phyloP scores from a whole-genome alignment of 2,797 vertebrate genomes.

The Hydrocynus forskahlii region DNA sequence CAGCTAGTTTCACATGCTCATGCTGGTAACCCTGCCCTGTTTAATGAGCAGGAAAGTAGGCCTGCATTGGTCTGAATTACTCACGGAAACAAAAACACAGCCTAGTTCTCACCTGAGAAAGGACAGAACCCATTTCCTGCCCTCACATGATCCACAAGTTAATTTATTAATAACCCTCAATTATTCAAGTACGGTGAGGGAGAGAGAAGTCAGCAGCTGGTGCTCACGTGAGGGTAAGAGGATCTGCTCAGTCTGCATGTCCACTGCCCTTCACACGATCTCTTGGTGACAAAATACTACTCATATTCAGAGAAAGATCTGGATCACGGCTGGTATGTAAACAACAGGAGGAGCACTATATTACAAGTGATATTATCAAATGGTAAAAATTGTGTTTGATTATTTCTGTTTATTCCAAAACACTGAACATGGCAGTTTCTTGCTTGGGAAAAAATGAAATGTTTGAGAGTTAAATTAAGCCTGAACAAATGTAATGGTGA shows the following conservation, averaged over 20 bases:
- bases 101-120: slow-evolving; percentile 15
- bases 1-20: neutral
- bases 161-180: slow-evolving; percentile 65
- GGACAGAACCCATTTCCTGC: slow-evolving; percentile 1
- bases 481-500: neutral
- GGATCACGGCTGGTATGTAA: slow-evolving; percentile 3
- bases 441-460: neutral
- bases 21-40: neutral
- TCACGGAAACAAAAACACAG: slow-evolving; percentile 49
- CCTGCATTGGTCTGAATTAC: neutral
- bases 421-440: neutral
- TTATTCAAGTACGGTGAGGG: slow-evolving; percentile 65
- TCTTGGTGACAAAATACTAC: neutral
- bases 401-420: neutral
- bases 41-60: neutral
- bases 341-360: neutral
- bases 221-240: slow-evolving; percentile 39
- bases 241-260: slow-evolving; percentile 9
- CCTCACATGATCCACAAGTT: slow-evolving; percentile 54
- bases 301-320: neutral
- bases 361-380: too few relatives aligned
- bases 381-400: neutral
- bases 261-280: slow-evolving; percentile 7
- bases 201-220: slow-evolving; percentile 52
- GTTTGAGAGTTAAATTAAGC: neutral